These are phyloP conservation scores for Leucoraja ocellata DNA, from an alignment of 2,797 vertebrate genomes.

Conservation along the genomic window DNA sequence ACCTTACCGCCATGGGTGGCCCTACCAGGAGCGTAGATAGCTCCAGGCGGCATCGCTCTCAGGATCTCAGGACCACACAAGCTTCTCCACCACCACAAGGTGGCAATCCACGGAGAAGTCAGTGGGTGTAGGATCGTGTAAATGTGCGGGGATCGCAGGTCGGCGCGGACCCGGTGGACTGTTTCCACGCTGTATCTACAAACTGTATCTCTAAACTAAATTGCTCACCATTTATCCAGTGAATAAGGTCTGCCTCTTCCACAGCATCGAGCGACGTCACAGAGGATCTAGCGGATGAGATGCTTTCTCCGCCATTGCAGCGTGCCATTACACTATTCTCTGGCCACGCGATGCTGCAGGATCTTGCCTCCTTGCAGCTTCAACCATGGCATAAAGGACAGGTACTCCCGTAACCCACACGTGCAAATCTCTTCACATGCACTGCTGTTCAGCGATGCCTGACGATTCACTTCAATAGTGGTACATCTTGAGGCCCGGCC, in stretches of 20 bases:
- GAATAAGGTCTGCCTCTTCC: slow-evolving; percentile 7
- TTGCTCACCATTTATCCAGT: slow-evolving; percentile 25
- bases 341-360: no score
- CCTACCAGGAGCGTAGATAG: no score
- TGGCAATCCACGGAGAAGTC: no score
- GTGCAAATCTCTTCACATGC: background rate
- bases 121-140: no score
- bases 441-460: background rate
- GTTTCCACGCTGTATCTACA: no score
- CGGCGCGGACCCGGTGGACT: no score
- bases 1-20: no score
- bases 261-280: background rate
- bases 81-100: no score
- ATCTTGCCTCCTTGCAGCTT: background rate
- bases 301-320: background rate
- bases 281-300: background rate
- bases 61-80: no score
- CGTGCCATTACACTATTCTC: background rate
- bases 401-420: background rate
- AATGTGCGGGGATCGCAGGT: no score
- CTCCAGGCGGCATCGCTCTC: no score
- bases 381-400: background rate
- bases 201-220: no score
- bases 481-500: background rate
- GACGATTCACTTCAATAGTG: background rate